Evolutionary conservation across 2,797 vertebrate genomes (phyloP), one percentile per base, ranked within the genome.

Genomic region (Danio albolineatus): DNA sequence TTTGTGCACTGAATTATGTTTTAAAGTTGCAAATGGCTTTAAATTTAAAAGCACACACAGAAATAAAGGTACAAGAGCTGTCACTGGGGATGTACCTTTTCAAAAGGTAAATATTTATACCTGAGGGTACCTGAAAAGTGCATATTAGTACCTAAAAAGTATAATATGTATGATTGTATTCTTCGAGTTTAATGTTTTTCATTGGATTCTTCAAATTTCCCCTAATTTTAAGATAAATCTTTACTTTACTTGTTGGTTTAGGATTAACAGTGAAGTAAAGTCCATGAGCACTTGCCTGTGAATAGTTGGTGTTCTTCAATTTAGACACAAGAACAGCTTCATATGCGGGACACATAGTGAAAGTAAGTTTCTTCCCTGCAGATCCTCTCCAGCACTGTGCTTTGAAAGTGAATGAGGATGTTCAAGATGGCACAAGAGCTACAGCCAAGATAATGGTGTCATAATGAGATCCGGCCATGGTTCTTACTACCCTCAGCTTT

Each of bases 401-500:
- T 79, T 72, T 70, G 78, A 79, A 69, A 77, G 51, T 17, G 38
- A 57, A n/a, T 4, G 8, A 41, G 44, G 36, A 6, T 44, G 14
- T 67, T 43, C 14, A 28, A 39, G 48, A n/a, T 43, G 19, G 17
- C 53, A 36, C 43, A n/a, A 41, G 59, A 77, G 61, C 49, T 69
- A 7, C 39, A n/a, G 44, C 61, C 14, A 21, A n/a, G 71, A 76
- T 83, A 85, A 80, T 83, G 48, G 67, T 60, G 39, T 41, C 43
- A 6, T 86, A 83, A 85, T 84, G 81, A 79, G 44, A 81, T 78
- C 69, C 51, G 53, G 19, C 59, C 67, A 60, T n/a, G 59, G 41
- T 73, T 71, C 53, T 72, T 51, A 46, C 17, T 5, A 10, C 10
- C 38, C 7, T 19, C 28, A 76, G 64, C 76, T 74, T 71, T 64